phyloP scores from a whole-genome alignment of 2,113 vertebrate genomes.

The Hypomesus transpacificus region DNA sequence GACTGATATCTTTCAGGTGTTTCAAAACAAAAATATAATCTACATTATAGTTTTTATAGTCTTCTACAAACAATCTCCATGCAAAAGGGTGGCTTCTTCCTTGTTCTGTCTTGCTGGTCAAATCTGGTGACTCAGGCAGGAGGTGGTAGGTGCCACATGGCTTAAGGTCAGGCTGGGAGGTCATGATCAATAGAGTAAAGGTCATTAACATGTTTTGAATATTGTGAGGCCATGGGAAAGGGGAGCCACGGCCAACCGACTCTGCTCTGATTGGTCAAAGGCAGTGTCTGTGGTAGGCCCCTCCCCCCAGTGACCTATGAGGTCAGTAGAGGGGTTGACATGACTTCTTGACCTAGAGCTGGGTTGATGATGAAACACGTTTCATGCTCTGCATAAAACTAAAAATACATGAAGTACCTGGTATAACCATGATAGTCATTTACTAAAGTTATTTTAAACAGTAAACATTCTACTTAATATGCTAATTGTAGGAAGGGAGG shows the following conservation, averaged over 20 bases:
- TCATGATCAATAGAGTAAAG: slow-evolving; percentile 65
- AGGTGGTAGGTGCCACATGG: slow-evolving; percentile 33
- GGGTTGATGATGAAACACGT: slow-evolving; percentile 34
- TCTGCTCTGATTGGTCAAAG: slow-evolving; percentile 52
- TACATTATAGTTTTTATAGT: slow-evolving; percentile 13
- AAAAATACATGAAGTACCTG: slow-evolving; percentile 23
- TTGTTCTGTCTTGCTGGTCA: slow-evolving; percentile 3
- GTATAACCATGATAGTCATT: too few relatives aligned
- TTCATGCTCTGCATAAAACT: slow-evolving; percentile 31
- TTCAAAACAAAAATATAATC: neutral
- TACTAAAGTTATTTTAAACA: too few relatives aligned
- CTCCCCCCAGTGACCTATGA: slow-evolving; percentile 37
- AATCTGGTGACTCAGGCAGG: slow-evolving; percentile 43
- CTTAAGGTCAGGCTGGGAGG: slow-evolving; percentile 47
- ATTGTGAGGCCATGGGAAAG: slow-evolving; percentile 63
- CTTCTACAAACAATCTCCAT: too few relatives aligned
- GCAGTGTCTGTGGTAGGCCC: slow-evolving; percentile 39
- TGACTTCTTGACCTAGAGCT: slow-evolving; percentile 51
- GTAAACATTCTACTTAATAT: too few relatives aligned
- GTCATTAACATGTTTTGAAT: slow-evolving; percentile 75
- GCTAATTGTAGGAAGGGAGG: too few relatives aligned
- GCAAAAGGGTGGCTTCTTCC: neutral
- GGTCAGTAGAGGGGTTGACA: slow-evolving; percentile 47
- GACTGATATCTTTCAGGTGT: neutral
- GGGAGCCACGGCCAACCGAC: slow-evolving; percentile 26